Conservation (phyloP, 2,113 vertebrate species). For the Genyomyrus donnyi region DNA sequence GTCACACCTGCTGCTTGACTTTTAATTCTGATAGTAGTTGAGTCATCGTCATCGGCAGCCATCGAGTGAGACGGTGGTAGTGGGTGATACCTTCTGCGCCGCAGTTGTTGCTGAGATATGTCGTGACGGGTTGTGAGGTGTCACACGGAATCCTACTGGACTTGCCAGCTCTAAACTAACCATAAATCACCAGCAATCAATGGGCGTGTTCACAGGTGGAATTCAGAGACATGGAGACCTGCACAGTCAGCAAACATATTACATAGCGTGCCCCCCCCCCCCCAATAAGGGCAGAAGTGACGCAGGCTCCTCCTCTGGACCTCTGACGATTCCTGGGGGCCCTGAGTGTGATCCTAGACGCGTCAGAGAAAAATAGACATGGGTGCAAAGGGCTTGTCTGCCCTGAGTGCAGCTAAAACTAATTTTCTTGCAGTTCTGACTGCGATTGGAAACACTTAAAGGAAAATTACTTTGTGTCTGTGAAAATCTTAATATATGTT, state of each 20-base stretch:
- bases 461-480: slow-evolving; percentile 11
- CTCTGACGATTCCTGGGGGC: not conserved
- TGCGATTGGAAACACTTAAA: not conserved
- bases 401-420: not conserved
- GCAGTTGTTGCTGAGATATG: not conserved
- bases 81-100: too few relatives aligned
- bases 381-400: not conserved
- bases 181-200: not conserved
- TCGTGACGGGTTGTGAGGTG: not conserved
- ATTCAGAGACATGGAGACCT: not conserved
- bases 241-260: not conserved
- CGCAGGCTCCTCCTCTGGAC: not conserved
- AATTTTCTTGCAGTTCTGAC: not conserved
- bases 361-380: not conserved
- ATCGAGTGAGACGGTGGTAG: not conserved
- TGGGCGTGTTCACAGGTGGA: not conserved
- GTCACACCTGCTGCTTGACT: not conserved
- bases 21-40: not conserved
- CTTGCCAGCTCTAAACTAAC: not conserved
- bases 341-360: not conserved
- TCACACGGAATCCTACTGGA: not conserved
- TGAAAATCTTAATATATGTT: slow-evolving; percentile 12
- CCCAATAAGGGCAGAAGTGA: not conserved
- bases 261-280: not conserved
- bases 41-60: not conserved